A percentile compares a stretch with the other conserved stretches of the same genome.
These are phyloP conservation scores for Triplophysa dalaica DNA, from an alignment of 2,113 vertebrate species.

Conservation along the genomic window DNA sequence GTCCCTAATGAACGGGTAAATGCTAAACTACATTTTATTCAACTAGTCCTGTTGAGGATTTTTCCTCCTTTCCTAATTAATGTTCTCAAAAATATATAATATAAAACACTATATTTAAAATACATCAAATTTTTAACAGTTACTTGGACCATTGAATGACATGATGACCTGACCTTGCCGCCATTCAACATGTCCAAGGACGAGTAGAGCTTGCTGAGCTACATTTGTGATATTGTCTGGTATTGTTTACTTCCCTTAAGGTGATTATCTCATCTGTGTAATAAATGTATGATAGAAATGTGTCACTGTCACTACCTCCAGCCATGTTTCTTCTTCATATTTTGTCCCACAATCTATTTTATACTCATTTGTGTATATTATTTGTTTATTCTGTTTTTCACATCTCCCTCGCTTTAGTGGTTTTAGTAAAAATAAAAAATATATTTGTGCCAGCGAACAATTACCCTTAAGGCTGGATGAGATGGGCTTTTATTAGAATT, in stretches of 20 bases:
- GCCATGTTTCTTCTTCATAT: background rate
- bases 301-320: conserved; percentile 18
- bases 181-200: too few relatives aligned
- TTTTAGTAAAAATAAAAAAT: background rate
- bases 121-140: too few relatives aligned
- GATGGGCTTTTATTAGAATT: conserved; percentile 22
- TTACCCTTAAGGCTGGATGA: conserved; percentile 16
- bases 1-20: conserved; percentile 52
- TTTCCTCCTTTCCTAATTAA: too few relatives aligned
- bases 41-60: background rate
- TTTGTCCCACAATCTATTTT: background rate
- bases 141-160: too few relatives aligned
- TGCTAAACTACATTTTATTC: conserved; percentile 46
- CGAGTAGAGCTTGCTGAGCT: too few relatives aligned
- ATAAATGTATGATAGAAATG: conserved; percentile 10
- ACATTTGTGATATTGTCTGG: background rate
- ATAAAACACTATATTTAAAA: too few relatives aligned
- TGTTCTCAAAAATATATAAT: too few relatives aligned
- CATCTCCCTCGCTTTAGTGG: background rate
- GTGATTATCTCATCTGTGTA: conserved; percentile 4
- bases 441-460: background rate
- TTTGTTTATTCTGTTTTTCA: background rate
- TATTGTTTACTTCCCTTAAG: conserved; percentile 6
- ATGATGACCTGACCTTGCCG: too few relatives aligned
- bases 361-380: conserved; percentile 18